Evolutionary conservation across 2,888 invertebrate genomes (phyloP).

Genomic region (Axea sp.): DNA sequence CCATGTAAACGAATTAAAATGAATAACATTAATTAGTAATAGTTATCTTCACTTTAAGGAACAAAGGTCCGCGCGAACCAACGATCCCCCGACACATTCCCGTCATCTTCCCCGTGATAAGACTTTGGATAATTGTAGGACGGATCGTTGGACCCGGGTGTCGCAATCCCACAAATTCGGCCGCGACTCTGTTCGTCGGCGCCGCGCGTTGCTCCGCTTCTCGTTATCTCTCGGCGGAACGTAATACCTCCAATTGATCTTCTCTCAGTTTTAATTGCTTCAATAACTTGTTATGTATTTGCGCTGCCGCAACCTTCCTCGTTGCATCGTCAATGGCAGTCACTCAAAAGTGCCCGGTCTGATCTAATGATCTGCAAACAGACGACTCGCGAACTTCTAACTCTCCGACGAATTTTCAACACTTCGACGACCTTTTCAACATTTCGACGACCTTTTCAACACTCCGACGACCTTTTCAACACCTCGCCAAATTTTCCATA

Average conservation of each 20-base stretch:
- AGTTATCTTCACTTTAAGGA: too few relatives aligned
- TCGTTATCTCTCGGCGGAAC: conserved; percentile 4
- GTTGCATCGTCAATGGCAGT: conserved; percentile 21
- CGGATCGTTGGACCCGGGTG: not conserved
- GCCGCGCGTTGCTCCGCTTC: not conserved
- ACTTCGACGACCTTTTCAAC: too few relatives aligned
- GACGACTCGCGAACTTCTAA: conserved; percentile 7
- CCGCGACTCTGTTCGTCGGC: conserved; percentile 3
- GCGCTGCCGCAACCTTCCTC: conserved; percentile 24
- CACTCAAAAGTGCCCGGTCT: conserved; percentile 23
- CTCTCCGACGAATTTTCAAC: too few relatives aligned
- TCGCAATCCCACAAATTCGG: conserved; percentile 15
- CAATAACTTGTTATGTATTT: conserved; percentile 48
- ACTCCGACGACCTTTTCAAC: too few relatives aligned
- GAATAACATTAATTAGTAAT: too few relatives aligned
- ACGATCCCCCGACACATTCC: too few relatives aligned
- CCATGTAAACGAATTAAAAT: too few relatives aligned
- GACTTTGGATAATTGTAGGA: not conserved
- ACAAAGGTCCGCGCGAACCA: too few relatives aligned
- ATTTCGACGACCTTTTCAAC: too few relatives aligned
- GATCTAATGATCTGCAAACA: conserved; percentile 32
- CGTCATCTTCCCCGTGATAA: conserved; percentile 23
- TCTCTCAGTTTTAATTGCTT: conserved; percentile 42
- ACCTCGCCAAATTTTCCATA: too few relatives aligned
- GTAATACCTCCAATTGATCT: conserved; percentile 47